A percentile compares a stretch with the other conserved stretches of the same genome.
Conservation (phyloP, 2,113 vertebrate species). For the Melanostigma gelatinosum region DNA sequence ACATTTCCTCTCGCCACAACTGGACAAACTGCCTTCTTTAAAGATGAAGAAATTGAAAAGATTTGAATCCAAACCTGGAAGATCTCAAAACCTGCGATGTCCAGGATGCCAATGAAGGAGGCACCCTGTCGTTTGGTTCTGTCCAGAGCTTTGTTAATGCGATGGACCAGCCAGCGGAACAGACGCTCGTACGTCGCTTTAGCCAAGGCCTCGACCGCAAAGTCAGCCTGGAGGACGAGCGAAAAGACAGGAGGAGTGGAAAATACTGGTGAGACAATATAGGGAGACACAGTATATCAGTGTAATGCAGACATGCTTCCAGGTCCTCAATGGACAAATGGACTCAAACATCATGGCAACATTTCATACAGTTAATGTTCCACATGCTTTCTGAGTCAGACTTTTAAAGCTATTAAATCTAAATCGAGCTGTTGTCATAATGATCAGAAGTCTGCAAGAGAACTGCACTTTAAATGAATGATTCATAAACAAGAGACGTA, state of each 20-base stretch:
- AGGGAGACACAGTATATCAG: background rate
- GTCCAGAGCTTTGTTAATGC: slow-evolving; percentile 97
- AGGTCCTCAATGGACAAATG: slow-evolving; percentile 7
- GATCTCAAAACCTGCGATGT: slow-evolving; percentile 98
- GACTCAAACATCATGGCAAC: background rate
- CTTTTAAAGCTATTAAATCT: background rate
- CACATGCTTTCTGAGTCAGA: slow-evolving; percentile 19
- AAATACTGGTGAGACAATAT: background rate
- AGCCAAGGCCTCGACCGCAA: slow-evolving; percentile 95
- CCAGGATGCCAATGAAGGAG: slow-evolving; percentile 97
- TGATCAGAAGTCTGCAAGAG: background rate
- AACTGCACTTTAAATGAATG: slow-evolving; percentile 8
- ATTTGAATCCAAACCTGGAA: slow-evolving; percentile 88
- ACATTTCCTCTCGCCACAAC: background rate
- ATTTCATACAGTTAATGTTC: background rate
- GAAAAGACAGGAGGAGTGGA: background rate
- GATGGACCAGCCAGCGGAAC: slow-evolving; percentile 98
- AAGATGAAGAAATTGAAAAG: background rate
- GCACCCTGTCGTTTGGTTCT: slow-evolving; percentile 97
- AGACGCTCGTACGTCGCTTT: slow-evolving; percentile 98
- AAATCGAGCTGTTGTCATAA: background rate
- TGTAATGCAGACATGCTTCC: background rate
- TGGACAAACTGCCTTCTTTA: background rate
- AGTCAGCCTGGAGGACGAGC: slow-evolving; percentile 88
- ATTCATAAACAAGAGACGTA: slow-evolving; percentile 10